These are phyloP conservation scores for Ceyx margarethae DNA, from an alignment of 2,113 vertebrate species.

Conservation along the genomic window DNA sequence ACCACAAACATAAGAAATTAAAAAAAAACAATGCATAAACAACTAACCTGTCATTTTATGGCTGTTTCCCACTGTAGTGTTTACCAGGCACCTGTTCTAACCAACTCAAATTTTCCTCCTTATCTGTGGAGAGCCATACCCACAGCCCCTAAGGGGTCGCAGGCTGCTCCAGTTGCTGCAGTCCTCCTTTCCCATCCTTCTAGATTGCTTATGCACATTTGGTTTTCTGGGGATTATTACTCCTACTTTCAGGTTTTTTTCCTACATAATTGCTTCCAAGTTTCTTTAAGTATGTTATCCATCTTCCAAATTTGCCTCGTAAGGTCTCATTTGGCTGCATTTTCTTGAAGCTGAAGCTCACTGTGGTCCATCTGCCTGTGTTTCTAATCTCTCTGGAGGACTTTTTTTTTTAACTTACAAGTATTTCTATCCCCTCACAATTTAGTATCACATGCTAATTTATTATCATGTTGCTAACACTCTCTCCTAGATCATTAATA, in stretches of 20 bases:
- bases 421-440: conserved; percentile 39
- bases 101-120: neutral
- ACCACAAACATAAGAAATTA: too few species aligned
- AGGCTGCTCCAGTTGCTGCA: neutral
- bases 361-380: neutral
- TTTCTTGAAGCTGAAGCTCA: neutral
- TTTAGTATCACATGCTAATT: conserved; percentile 59
- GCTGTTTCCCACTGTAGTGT: neutral
- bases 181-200: neutral
- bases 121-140: neutral
- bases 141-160: neutral
- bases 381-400: neutral
- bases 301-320: neutral
- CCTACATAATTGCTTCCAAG: neutral
- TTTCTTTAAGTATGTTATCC: neutral
- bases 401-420: neutral
- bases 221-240: neutral
- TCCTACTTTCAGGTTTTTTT: neutral
- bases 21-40: neutral
- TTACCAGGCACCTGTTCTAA: neutral
- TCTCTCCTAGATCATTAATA: conserved; percentile 73
- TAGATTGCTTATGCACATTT: neutral
- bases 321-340: neutral
- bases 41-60: neutral
- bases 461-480: conserved; percentile 63